A percentile compares a stretch with the other conserved stretches of the same genome.
phyloP scores from a whole-genome alignment of 2,113 vertebrate species.

The Xyrauchen texanus region DNA sequence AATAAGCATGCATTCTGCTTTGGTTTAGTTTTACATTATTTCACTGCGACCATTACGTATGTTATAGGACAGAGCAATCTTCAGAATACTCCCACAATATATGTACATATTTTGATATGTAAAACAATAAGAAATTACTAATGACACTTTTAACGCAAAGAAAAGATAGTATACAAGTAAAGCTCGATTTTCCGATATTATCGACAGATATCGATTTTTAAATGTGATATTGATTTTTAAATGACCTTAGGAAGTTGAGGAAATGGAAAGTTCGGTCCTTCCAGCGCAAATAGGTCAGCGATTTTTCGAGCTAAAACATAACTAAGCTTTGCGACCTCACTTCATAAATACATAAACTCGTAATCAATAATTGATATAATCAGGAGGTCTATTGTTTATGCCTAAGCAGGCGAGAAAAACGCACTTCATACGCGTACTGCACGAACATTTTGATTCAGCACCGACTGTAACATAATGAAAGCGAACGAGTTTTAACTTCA shows the following conservation, averaged over 20 bases:
- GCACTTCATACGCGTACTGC: neutral
- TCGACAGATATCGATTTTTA: neutral
- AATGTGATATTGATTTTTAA: neutral
- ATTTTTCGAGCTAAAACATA: constrained; percentile 6
- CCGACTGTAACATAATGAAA: neutral
- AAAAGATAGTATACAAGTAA: neutral
- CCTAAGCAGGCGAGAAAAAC: constrained; percentile 25
- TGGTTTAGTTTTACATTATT: neutral
- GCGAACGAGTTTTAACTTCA: neutral
- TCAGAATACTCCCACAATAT: no score
- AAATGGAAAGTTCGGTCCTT: constrained; percentile 8
- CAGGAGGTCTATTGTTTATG: constrained; percentile 34
- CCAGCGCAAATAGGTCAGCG: constrained; percentile 33
- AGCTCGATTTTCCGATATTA: neutral
- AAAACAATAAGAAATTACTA: neutral
- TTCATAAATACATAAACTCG: constrained; percentile 40
- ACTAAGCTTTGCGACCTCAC: constrained; percentile 22
- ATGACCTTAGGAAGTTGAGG: neutral
- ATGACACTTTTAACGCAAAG: no score
- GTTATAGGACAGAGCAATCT: neutral
- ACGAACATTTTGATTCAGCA: neutral
- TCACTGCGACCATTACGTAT: neutral
- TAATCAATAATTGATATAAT: constrained; percentile 42
- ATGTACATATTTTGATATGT: neutral
- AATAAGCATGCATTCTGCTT: neutral